These are phyloP conservation scores for Dryobotodes eremita DNA, from an alignment of 2,888 invertebrate species.

Conservation along the genomic window DNA sequence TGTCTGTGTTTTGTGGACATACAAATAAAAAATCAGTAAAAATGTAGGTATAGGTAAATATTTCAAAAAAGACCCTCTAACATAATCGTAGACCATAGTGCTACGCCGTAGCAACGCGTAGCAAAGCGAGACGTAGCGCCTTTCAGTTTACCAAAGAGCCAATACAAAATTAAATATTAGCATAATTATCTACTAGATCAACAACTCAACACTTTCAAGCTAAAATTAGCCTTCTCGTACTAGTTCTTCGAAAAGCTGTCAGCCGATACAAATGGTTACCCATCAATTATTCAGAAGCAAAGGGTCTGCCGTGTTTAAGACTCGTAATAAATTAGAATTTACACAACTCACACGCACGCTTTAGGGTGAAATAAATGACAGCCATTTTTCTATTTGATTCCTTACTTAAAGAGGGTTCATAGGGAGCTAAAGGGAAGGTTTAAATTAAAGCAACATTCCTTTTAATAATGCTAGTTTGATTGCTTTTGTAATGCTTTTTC, in stretches of 20 bases:
- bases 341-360: constrained; percentile 17
- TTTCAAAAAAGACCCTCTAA: too few relatives aligned
- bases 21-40: too few relatives aligned
- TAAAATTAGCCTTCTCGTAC: constrained; percentile 30
- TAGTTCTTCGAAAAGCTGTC: constrained; percentile 10
- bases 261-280: constrained; percentile 38
- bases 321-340: constrained; percentile 49
- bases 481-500: not conserved
- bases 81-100: not conserved
- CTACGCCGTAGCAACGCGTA: constrained; percentile 34
- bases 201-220: not conserved
- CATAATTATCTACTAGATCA: not conserved
- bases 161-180: not conserved
- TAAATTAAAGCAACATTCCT: constrained; percentile 1
- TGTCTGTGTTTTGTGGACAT: too few relatives aligned
- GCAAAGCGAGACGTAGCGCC: not conserved
- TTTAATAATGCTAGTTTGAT: not conserved
- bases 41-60: too few relatives aligned
- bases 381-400: constrained; percentile 39
- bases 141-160: not conserved
- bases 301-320: constrained; percentile 31
- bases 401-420: not conserved
- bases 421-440: not conserved
- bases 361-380: constrained; percentile 43
- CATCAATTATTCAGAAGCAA: constrained; percentile 52